Evolutionary conservation across 2,888 invertebrate species (phyloP), one percentile per base, ranked within the genome.

Genomic region (Drosophila limbata): DNA sequence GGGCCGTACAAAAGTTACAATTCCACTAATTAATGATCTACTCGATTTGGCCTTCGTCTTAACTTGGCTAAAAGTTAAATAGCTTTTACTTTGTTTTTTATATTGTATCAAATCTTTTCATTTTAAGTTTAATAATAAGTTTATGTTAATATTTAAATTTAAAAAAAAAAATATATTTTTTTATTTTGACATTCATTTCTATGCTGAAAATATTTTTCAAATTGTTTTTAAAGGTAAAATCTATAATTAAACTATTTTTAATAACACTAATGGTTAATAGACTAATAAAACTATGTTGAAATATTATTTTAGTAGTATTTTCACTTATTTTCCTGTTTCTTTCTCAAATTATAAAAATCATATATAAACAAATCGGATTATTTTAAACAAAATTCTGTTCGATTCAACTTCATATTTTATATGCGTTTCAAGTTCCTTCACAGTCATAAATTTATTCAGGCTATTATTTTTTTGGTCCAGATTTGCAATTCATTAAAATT

Each of bases 21-120:
- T 55, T 56, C 13, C 10, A 33, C 31, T 44, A 50, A 37, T 37
- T 33, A 48, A 33, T 42, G 33, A 44, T 19, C 33, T 47, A 11
- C 10, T 28, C 35, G 28, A 55, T 55, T 55, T 55, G 28, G 35
- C 5, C 11, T 39, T 21, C 35, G 21, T 39, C 31, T n/a, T 21
- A 51, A 15, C 21, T 33, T 13, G 40, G 28, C 11, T 17, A 10
- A 28, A 48, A 21, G 6, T 21, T 37, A 10, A 37, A 37, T 35
- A 9, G 2, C 17, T 28, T n/a, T 21, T 13, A 6, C 4, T 45
- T 9, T 9, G 4, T 6, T 45, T 19, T 17, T 17, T 15, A 19
- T 5, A 5, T 15, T 39, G 8, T 39, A 15, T 4, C 4, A 35
- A 13, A 35, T 39, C 2, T 3, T 8, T 39, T n/a, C n/a, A 1